These are phyloP conservation scores for Craniophora ligustri DNA, from an alignment of 2,888 invertebrate species.

Conservation along the genomic window DNA sequence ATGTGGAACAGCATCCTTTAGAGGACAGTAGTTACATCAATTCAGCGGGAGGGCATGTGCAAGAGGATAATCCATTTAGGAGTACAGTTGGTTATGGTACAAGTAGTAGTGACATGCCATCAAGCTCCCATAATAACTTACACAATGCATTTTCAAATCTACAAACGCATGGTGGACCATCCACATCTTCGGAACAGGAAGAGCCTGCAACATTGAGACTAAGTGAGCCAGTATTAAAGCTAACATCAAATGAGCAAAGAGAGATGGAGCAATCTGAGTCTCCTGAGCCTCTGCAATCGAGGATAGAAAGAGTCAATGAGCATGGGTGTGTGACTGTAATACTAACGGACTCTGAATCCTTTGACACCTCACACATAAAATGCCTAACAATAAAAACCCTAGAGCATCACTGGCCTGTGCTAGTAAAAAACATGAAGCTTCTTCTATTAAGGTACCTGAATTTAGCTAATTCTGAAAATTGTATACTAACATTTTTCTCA, in stretches of 20 bases:
- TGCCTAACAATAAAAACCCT: conserved; percentile 95
- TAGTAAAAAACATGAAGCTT: conserved; percentile 92
- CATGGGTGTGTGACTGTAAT: conserved; percentile 89
- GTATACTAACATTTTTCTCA: conserved; percentile 94
- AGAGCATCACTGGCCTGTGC: conserved; percentile 94
- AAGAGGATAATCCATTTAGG: conserved; percentile 82
- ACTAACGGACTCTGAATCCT: conserved; percentile 93
- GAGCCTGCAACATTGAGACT: conserved; percentile 72
- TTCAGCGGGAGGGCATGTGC: conserved; percentile 75
- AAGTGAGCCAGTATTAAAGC: conserved; percentile 80
- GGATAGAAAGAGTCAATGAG: conserved; percentile 82
- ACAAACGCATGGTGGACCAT: conserved; percentile 78
- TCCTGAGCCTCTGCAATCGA: conserved; percentile 72
- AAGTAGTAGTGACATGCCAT: conserved; percentile 65
- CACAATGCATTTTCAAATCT: conserved; percentile 84
- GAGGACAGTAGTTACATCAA: conserved; percentile 90
- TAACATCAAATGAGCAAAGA: conserved; percentile 66
- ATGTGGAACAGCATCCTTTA: conserved; percentile 93
- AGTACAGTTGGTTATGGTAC: conserved; percentile 74
- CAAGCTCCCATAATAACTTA: conserved; percentile 74
- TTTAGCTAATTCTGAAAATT: conserved; percentile 90
- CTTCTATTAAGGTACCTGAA: conserved; percentile 88
- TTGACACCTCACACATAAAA: conserved; percentile 95
- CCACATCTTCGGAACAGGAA: conserved; percentile 71
- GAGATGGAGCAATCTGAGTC: conserved; percentile 71